These are phyloP conservation scores for Pterobdella sp. DNA, from an alignment of 2,888 invertebrate species.

Conservation along the genomic window DNA sequence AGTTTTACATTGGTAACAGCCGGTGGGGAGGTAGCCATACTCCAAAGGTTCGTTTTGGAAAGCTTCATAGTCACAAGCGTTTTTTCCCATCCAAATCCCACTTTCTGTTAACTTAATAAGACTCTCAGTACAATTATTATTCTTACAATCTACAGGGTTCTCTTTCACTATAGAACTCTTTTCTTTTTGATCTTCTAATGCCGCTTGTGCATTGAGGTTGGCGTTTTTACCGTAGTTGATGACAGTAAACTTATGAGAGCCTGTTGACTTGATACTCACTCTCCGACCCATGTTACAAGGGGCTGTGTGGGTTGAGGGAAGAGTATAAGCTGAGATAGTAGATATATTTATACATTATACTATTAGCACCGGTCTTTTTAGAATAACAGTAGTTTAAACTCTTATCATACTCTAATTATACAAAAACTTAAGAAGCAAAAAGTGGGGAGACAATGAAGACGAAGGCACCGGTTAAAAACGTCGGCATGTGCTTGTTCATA, in stretches of 20 bases:
- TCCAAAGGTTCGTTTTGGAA: too few species aligned
- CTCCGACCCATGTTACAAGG: not conserved
- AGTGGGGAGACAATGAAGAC: too few species aligned
- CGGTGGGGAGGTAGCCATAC: not conserved
- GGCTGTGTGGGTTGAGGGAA: not conserved
- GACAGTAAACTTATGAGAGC: slow-evolving; percentile 23
- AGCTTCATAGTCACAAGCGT: not conserved
- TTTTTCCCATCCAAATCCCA: slow-evolving; percentile 9
- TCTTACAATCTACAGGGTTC: not conserved
- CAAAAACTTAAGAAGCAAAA: too few species aligned
- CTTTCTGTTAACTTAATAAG: not conserved
- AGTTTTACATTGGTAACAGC: not conserved
- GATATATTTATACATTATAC: too few species aligned
- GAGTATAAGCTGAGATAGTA: too few species aligned
- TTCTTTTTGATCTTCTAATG: not conserved
- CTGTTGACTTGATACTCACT: slow-evolving; percentile 11
- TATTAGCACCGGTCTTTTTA: too few species aligned
- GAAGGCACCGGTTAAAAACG: too few species aligned
- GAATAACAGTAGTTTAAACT: too few species aligned
- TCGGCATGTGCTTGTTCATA: too few species aligned
- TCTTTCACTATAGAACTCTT: not conserved
- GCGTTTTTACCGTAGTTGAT: slow-evolving; percentile 26
- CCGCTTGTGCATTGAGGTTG: not conserved
- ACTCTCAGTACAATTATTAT: not conserved
- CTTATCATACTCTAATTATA: too few species aligned